A percentile compares a stretch with the other conserved stretches of the same genome.
Conservation (phyloP, 2,113 vertebrate species). For the Isurus oxyrinchus region DNA sequence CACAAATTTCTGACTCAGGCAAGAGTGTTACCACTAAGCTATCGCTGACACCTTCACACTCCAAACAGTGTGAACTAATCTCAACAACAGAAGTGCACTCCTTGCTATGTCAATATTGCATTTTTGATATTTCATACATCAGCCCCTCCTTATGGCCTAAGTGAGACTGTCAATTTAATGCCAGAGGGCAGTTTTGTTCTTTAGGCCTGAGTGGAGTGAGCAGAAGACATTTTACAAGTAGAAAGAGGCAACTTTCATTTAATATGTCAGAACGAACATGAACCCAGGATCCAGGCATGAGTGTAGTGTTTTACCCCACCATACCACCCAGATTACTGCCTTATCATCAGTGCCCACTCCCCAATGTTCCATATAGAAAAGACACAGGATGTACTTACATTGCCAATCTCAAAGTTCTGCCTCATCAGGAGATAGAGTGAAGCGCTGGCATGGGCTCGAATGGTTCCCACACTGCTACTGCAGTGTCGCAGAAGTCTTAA, state of each 20-base stretch:
- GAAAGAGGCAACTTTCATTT: background rate
- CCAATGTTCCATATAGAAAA: background rate
- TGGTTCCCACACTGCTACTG: conserved; percentile 67
- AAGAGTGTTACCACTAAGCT: background rate
- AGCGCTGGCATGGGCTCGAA: conserved; percentile 78
- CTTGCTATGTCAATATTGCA: background rate
- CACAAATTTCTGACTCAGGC: background rate
- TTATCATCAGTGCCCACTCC: background rate
- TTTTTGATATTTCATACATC: background rate
- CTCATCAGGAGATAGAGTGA: conserved; percentile 91
- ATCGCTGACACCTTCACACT: background rate
- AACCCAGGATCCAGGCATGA: background rate
- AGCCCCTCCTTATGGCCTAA: background rate
- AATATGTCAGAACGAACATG: background rate
- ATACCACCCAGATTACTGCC: background rate
- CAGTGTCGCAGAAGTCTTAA: conserved; percentile 82
- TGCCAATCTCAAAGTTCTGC: conserved; percentile 87
- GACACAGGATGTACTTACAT: conserved; percentile 59
- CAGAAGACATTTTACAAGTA: background rate
- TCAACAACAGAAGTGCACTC: background rate
- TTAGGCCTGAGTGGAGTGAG: background rate
- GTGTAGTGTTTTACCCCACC: background rate
- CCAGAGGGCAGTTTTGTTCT: background rate
- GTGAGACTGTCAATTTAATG: background rate
- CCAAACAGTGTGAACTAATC: background rate